Conservation (phyloP, 53 echinoderm and acorn worm species). For the Mesocentrotus franciscanus region DNA sequence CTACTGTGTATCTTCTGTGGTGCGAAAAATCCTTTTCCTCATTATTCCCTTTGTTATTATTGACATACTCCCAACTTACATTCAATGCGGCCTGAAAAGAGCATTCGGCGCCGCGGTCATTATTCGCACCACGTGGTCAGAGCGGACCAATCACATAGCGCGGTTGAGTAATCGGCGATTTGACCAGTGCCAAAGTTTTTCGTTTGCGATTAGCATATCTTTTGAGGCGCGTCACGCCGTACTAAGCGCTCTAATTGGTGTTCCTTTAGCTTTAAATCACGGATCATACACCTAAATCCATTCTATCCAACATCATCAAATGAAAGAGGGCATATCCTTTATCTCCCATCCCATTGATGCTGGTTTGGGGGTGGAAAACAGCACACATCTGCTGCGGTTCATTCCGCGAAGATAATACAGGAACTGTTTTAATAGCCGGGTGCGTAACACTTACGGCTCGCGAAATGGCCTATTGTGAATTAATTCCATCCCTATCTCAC, state of each 20-base stretch:
- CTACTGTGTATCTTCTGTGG: constrained; percentile 6
- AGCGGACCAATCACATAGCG: background rate
- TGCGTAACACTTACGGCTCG: constrained; percentile 15
- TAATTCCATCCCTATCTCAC: constrained; percentile 33
- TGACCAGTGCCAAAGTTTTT: constrained; percentile 39
- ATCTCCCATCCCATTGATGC: background rate
- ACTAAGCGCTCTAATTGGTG: constrained; percentile 49
- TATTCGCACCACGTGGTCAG: constrained; percentile 28
- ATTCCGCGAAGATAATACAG: background rate
- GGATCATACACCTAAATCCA: constrained; percentile 58
- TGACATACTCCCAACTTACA: constrained; percentile 25
- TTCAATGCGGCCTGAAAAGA: background rate
- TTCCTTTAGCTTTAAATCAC: constrained; percentile 40
- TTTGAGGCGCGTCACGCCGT: constrained; percentile 43
- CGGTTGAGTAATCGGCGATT: background rate
- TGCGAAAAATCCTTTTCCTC: constrained; percentile 36
- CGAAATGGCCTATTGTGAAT: constrained; percentile 32
- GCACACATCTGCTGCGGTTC: constrained; percentile 30
- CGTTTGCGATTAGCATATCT: constrained; percentile 28
- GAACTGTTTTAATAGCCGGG: constrained; percentile 47
- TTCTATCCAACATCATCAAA: constrained; percentile 2
- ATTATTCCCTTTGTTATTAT: constrained; percentile 9
- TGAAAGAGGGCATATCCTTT: background rate
- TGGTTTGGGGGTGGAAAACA: background rate
- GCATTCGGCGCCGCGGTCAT: constrained; percentile 52